A percentile compares a stretch with the other conserved stretches of the same genome.
Evolutionary conservation across 2,797 vertebrate species (phyloP).

Genomic region (Microctenopoma steveboyesi): DNA sequence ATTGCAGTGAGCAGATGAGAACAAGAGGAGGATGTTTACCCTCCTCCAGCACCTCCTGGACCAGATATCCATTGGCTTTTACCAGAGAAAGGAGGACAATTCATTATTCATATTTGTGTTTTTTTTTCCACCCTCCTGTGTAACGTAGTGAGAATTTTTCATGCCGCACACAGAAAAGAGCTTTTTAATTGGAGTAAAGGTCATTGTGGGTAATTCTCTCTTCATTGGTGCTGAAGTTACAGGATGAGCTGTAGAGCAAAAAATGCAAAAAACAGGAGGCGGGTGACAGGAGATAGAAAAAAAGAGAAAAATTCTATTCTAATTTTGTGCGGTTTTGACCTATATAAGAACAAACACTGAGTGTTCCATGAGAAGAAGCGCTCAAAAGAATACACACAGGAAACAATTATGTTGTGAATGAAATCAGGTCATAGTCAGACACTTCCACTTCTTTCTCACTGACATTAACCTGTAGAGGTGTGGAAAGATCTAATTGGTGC

Average conservation of each 20-base stretch:
- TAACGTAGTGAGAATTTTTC: conserved; percentile 47
- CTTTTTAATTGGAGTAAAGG: conserved; percentile 50
- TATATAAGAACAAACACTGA: conserved; percentile 34
- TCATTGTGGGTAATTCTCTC: conserved; percentile 45
- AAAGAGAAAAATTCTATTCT: neutral
- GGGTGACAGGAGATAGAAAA: neutral
- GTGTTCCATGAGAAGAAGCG: conserved; percentile 8
- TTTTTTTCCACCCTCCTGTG: conserved; percentile 27
- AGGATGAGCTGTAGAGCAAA: conserved; percentile 11
- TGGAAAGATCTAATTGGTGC: neutral
- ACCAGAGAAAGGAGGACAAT: conserved; percentile 35
- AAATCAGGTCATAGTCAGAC: conserved; percentile 35
- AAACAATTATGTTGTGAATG: conserved; percentile 7
- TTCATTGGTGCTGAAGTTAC: conserved; percentile 31
- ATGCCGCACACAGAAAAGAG: conserved; percentile 29
- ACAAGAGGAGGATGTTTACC: neutral
- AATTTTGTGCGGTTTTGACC: conserved; percentile 38
- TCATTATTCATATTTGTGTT: conserved; percentile 67
- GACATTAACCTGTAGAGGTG: neutral
- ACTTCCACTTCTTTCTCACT: too few species aligned
- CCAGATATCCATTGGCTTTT: conserved; percentile 36
- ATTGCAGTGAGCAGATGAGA: conserved; percentile 10
- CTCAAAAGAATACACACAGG: conserved; percentile 5
- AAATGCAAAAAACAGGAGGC: conserved; percentile 12
- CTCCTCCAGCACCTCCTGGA: conserved; percentile 13